Base-by-base conservation (phyloP, 2,113 vertebrate species). In the Hydropotes inermis region DNA sequence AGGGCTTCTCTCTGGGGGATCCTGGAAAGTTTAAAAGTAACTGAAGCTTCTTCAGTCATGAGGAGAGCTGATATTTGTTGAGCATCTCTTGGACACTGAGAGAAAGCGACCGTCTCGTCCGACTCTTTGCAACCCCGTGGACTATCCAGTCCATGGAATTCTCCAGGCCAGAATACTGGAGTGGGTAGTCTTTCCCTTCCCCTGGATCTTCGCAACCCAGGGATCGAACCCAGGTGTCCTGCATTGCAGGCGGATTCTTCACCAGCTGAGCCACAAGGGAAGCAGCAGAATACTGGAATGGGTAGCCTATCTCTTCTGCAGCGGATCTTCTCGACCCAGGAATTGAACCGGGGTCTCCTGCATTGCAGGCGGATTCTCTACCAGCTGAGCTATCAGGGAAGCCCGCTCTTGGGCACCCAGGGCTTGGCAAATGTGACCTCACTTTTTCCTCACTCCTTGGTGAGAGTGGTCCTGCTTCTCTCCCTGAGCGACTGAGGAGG, bases 41-140 rank as follows among this genome's bases (percentile, higher is more conserved):
- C 76, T 17, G 43, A 47, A 47, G 76, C 76, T 47, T 47, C 43
- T 45, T 23, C 43, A 79, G 45, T 47, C 15, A 5, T 47, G 76
- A 79, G 43, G 43, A 47, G 14, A 79, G 45, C 27, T 79, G 76
- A 47, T 47, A 47, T 47, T 79, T 47, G 76, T 9, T 30, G 43
- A 79, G 15, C 43, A 79, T 79, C 76, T 79, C 28, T 28, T 79
- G 43, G 76, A 14, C 45, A 79, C 43, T 1, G 1, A 79, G 43
- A 9, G 61, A 1, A n/a, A 64, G 15, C 0, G 1, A n/a, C n/a
- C 8, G 61, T n/a, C 15, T 0, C 19, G 61, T 67, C 33, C 1
- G 1, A 67, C 61, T 67, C 61, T 67, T n/a, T 67, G 33, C 61
- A 67, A 19, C 61, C 61, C 14, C 2, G 0, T 67, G 61, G 61